Evolutionary conservation across 2,113 vertebrate species (phyloP).

Genomic region (Buteo buteo): DNA sequence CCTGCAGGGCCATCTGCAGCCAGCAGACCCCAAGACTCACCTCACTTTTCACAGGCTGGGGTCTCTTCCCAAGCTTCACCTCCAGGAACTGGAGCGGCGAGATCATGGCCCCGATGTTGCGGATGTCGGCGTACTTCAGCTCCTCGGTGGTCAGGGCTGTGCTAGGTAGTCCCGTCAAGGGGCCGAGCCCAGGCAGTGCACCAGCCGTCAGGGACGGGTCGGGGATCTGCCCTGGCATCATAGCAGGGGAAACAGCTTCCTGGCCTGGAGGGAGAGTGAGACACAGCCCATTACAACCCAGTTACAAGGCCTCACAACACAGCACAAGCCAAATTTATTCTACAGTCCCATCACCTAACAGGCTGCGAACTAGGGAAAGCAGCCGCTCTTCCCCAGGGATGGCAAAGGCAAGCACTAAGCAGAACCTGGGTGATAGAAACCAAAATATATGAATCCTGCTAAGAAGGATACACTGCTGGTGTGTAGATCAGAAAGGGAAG

Average conservation of each 20-base stretch:
- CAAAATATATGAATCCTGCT: background rate
- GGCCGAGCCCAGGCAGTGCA: slow-evolving; percentile 88
- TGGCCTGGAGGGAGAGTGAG: slow-evolving; percentile 43
- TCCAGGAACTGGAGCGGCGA: slow-evolving; percentile 91
- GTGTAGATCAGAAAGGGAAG: background rate
- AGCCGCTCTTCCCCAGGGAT: background rate
- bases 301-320: too few relatives aligned
- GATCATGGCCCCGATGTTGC: slow-evolving; percentile 88
- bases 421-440: background rate
- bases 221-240: slow-evolving; percentile 97
- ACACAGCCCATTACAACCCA: background rate
- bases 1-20: background rate
- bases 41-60: slow-evolving; percentile 89
- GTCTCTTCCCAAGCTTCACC: slow-evolving; percentile 86
- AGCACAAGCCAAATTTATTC: background rate
- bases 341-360: background rate
- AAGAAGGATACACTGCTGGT: background rate
- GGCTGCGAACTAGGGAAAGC: background rate
- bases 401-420: background rate
- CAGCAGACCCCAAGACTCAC: slow-evolving; percentile 60
- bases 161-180: slow-evolving; percentile 86
- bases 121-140: slow-evolving; percentile 88
- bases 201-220: slow-evolving; percentile 92
- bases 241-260: slow-evolving; percentile 74
- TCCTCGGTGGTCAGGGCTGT: slow-evolving; percentile 84